These are phyloP conservation scores for Tortrix viridana DNA, from an alignment of 2,888 invertebrate species.

Conservation along the genomic window DNA sequence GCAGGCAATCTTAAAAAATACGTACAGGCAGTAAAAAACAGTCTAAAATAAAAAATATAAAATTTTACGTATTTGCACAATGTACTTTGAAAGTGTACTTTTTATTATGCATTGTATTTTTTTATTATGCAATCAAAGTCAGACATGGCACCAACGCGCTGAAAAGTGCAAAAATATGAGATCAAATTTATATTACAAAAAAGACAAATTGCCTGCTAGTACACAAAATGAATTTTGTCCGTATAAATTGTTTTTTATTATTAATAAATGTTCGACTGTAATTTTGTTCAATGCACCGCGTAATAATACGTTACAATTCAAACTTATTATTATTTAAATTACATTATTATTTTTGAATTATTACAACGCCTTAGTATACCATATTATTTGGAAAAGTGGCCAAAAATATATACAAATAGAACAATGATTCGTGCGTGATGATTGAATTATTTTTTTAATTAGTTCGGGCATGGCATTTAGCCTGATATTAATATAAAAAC, in stretches of 20 bases:
- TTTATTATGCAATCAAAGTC: slow-evolving; percentile 65
- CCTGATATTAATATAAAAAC: background rate
- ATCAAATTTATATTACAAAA: slow-evolving; percentile 69
- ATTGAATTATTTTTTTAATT: slow-evolving; percentile 3
- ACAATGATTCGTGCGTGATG: slow-evolving; percentile 7
- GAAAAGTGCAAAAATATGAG: slow-evolving; percentile 71
- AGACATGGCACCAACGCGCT: slow-evolving; percentile 74
- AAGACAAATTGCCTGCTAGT: slow-evolving; percentile 76
- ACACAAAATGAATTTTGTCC: slow-evolving; percentile 64
- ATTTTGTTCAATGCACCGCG: slow-evolving; percentile 69
- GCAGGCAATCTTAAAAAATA: slow-evolving; percentile 73
- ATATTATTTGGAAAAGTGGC: slow-evolving; percentile 12
- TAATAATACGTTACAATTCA: slow-evolving; percentile 54
- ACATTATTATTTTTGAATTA: slow-evolving; percentile 50
- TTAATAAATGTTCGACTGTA: slow-evolving; percentile 51
- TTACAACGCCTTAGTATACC: slow-evolving; percentile 37
- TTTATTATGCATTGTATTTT: slow-evolving; percentile 69
- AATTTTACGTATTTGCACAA: slow-evolving; percentile 46
- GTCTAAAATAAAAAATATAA: slow-evolving; percentile 42
- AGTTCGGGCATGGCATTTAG: slow-evolving; percentile 2
- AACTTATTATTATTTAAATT: slow-evolving; percentile 54
- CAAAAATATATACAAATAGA: slow-evolving; percentile 27
- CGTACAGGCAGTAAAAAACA: slow-evolving; percentile 41
- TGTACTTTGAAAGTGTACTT: slow-evolving; percentile 54
- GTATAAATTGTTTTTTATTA: slow-evolving; percentile 50